Evolutionary conservation across 2,797 vertebrate species (phyloP), one percentile per base, ranked within the genome.

Genomic region (Enteromius unitaeniatus): DNA sequence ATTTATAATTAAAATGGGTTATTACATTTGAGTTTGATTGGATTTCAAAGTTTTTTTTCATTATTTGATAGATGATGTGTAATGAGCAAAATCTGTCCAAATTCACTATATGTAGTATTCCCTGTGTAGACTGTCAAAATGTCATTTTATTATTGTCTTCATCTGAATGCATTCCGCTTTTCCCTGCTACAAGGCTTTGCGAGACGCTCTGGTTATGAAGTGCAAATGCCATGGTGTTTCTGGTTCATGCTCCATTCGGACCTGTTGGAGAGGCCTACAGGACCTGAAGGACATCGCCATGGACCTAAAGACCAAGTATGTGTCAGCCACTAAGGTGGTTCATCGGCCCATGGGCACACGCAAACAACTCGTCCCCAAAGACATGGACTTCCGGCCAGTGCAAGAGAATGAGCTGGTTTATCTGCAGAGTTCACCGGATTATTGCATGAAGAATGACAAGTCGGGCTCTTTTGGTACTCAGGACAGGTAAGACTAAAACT

Each of bases 221-320:
- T 99, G 98, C 92, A 99, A 99, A 84, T 99, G 98, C 89, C 98
- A 99, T 0, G 98, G 98, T 1, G 98, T 99, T 3, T 99, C 98
- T 0, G 98, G 98, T 79, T 99, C 98, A 88, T 99, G 98, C 92
- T 99, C 98, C 53, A 98, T 99, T 90, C 96, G 97, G 90, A 99
- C 98, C 81, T 99, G 98, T 93, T 99, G 98, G 98, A 96, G 95
- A 93, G 98, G 98, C 80, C 94, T 99, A 72, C 97, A 97, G 87
- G 98, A 99, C 86, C 94, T 99, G 60, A 94, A 92, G 75, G 97
- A 98, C 77, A 96, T 99, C 45, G 97, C 98, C 62, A 21, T 96
- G 89, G 98, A 99, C 90, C 95, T 99, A 86, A 99, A 99, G 95
- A 96, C 91, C 79, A 98, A 97, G 88, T 99, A 99, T 90, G 93